Base-by-base conservation (phyloP, 2,888 invertebrate species). In the Troides helena region DNA sequence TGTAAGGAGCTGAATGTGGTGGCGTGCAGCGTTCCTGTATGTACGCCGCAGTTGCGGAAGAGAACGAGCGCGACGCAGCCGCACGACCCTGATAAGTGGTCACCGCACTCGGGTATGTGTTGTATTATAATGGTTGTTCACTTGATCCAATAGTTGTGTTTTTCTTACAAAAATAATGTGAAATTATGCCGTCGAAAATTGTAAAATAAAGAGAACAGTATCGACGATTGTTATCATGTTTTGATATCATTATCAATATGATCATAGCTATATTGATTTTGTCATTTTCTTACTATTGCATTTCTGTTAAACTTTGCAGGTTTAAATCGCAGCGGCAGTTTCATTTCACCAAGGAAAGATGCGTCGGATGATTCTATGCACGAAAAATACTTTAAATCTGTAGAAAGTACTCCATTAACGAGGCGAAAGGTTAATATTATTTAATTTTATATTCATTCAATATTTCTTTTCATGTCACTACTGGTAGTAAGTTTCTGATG, bases 301-400 rank as follows among this genome's bases (percentile, higher is more conserved):
- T 30, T 30, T 30, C 12, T 25, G 25, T 25, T 2, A 25, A 3
- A 12, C 14, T 59, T 77, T 73, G 4, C 80, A 91, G 93, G 92
- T 58, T 77, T 93, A 60, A 93, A 93, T 70, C 90, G 92, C 46
- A 92, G 92, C 67, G 94, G 94, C 74, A 94, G 94, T 76, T 94
- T 94, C 75, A 93, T 94, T 80, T 93, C 94, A 68, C 92, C 93
- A 21, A 83, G 93, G 21, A 94, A 93, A 78, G 94, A 95, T 68
- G 94, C 94, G 1, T 96, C 96, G 59, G 96, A 96, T 79, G 96
- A 96, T 86, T 96, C 96, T 0, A 96, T 96, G 96, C 96, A 96
- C 83, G 96, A 96, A 80, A 96, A 96, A 81, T 96, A 96, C 81
- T 95, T 96, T 81, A 94, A 95, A 78, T 95, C 95, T 2, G 95